Evolutionary conservation across 2,888 invertebrate species (phyloP).

Genomic region (Pherbina coryleti): DNA sequence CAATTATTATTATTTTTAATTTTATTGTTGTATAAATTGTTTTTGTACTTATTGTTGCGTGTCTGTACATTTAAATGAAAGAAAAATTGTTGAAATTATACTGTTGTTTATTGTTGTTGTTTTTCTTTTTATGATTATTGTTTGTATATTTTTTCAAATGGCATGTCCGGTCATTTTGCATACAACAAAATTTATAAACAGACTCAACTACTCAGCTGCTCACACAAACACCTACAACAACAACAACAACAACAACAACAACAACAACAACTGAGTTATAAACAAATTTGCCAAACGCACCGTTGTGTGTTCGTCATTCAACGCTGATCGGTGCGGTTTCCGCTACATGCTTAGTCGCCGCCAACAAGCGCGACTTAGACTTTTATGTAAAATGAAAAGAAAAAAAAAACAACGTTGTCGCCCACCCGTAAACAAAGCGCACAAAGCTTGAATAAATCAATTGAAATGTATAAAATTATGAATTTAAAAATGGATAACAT

Average conservation of each 20-base stretch:
- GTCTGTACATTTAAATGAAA: background rate
- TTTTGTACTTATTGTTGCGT: background rate
- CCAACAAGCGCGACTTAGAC: background rate
- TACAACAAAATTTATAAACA: background rate
- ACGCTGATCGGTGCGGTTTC: background rate
- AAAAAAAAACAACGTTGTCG: background rate
- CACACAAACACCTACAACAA: background rate
- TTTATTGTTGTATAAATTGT: background rate
- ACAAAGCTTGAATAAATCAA: conserved; percentile 19
- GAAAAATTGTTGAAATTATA: conserved; percentile 15
- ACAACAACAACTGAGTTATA: background rate
- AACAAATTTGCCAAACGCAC: background rate
- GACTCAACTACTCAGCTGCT: background rate
- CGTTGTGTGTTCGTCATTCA: background rate
- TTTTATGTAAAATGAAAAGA: background rate
- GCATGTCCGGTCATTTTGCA: conserved; percentile 33
- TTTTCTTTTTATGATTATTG: background rate
- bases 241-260: background rate
- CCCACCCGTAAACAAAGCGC: conserved; percentile 22
- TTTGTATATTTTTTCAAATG: conserved; percentile 11
- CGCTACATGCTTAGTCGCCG: background rate
- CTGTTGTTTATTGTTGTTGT: background rate
- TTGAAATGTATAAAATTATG: background rate
- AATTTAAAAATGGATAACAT: background rate
- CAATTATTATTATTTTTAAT: background rate